These are phyloP conservation scores for Chironomus riparius DNA, from an alignment of 2,888 invertebrate genomes.

Conservation along the genomic window DNA sequence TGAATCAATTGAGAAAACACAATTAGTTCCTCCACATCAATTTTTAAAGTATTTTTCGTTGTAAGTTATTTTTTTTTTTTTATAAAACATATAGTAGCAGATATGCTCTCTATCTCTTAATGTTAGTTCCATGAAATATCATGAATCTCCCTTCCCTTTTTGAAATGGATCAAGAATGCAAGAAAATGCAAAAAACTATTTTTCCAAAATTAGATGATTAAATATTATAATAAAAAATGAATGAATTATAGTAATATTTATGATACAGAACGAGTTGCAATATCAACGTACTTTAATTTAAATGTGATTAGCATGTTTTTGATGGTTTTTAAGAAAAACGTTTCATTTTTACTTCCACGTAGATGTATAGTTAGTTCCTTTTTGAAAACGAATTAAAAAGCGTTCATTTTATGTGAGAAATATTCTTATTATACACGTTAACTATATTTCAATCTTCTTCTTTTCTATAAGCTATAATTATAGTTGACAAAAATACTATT, in stretches of 20 bases:
- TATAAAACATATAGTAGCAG: not conserved
- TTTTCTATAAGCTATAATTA: not conserved
- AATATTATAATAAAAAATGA: not conserved
- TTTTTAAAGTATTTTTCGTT: constrained; percentile 87
- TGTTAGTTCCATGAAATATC: not conserved
- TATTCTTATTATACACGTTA: not conserved
- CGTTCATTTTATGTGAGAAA: not conserved
- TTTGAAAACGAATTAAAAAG: not conserved
- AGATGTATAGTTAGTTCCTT: not conserved
- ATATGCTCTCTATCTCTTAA: not conserved
- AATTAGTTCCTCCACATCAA: constrained; percentile 76
- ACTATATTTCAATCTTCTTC: not conserved
- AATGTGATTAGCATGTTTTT: not conserved
- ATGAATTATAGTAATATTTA: not conserved
- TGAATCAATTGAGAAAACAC: constrained; percentile 36
- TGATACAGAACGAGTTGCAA: not conserved
- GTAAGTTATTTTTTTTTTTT: no score
- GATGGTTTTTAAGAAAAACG: not conserved
- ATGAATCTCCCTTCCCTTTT: not conserved
- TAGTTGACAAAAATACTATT: not conserved
- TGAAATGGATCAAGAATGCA: not conserved
- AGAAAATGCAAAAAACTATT: not conserved
- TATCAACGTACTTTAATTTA: not conserved
- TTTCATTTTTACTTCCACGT: not conserved
- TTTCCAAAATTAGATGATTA: not conserved